Conservation (phyloP, 2,888 invertebrate species). For the Thyatira batis region DNA sequence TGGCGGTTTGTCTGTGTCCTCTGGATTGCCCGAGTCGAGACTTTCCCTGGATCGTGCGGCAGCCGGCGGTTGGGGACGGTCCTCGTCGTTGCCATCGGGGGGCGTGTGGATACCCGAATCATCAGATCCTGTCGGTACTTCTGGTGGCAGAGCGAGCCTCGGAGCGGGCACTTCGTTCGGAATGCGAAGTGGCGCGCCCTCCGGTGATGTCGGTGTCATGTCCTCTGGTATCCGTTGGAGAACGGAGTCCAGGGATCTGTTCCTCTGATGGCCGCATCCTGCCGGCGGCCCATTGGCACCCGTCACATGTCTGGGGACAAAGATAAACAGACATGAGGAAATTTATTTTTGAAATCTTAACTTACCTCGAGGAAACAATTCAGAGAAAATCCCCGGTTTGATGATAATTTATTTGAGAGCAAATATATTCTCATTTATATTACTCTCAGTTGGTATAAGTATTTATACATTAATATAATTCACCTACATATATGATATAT, state of each 20-base stretch:
- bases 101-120: slow-evolving; percentile 87
- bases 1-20: slow-evolving; percentile 80
- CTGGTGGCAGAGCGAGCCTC: slow-evolving; percentile 81
- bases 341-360: slow-evolving; percentile 5
- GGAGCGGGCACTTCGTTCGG: slow-evolving; percentile 72
- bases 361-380: slow-evolving; percentile 20
- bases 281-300: slow-evolving; percentile 71
- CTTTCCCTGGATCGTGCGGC: slow-evolving; percentile 87
- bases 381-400: not conserved
- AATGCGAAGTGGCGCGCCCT: slow-evolving; percentile 67
- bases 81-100: slow-evolving; percentile 73
- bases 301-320: slow-evolving; percentile 77
- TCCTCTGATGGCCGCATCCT: slow-evolving; percentile 90
- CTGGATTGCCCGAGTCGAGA: slow-evolving; percentile 86
- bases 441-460: too few species aligned
- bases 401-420: not conserved
- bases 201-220: slow-evolving; percentile 83
- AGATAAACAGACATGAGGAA: slow-evolving; percentile 36
- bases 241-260: slow-evolving; percentile 94
- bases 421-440: too few species aligned
- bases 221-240: slow-evolving; percentile 94
- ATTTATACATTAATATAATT: too few species aligned
- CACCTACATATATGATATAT: too few species aligned
- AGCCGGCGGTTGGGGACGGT: slow-evolving; percentile 74
- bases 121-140: slow-evolving; percentile 86